Evolutionary conservation across 2,113 vertebrate genomes (phyloP).

Genomic region (Varanus komodoensis): DNA sequence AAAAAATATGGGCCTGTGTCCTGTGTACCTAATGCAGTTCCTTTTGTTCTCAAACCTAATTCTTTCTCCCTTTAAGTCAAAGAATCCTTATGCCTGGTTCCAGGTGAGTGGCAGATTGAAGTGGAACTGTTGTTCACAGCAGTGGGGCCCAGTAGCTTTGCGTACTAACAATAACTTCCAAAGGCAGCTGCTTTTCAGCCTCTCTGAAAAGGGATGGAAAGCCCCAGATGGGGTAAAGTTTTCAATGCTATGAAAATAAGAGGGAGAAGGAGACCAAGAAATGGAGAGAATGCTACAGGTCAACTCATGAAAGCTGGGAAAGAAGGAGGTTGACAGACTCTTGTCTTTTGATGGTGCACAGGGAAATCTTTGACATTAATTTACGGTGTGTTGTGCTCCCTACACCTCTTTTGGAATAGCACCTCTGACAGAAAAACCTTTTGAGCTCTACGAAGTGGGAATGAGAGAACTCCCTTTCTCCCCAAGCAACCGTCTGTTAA

Average conservation of each 20-base stretch:
- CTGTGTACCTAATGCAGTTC: not conserved
- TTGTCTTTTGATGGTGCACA: constrained; percentile 7
- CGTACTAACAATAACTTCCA: not conserved
- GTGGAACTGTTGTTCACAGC: not conserved
- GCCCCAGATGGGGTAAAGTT: not conserved
- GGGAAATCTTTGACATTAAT: constrained; percentile 30
- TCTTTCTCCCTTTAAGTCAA: not conserved
- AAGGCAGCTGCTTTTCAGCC: constrained; percentile 23
- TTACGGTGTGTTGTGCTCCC: constrained; percentile 8
- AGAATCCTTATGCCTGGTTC: not conserved
- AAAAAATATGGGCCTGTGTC: too few species aligned
- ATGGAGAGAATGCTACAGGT: constrained; percentile 20
- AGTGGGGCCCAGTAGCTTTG: not conserved
- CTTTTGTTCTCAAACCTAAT: not conserved
- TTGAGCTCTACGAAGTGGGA: constrained; percentile 38
- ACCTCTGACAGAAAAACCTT: constrained; percentile 28
- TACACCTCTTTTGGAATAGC: not conserved
- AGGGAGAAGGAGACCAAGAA: not conserved
- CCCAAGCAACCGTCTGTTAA: constrained; percentile 32
- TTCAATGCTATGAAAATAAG: not conserved
- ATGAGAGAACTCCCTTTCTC: not conserved
- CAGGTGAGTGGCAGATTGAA: not conserved
- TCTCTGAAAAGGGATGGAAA: rapidly evolving
- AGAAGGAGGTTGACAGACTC: not conserved
- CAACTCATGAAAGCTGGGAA: not conserved